A percentile compares a stretch with the other conserved stretches of the same genome.
These are phyloP conservation scores for Patagioenas fasciata DNA, from an alignment of 2,113 vertebrate species.

Conservation along the genomic window DNA sequence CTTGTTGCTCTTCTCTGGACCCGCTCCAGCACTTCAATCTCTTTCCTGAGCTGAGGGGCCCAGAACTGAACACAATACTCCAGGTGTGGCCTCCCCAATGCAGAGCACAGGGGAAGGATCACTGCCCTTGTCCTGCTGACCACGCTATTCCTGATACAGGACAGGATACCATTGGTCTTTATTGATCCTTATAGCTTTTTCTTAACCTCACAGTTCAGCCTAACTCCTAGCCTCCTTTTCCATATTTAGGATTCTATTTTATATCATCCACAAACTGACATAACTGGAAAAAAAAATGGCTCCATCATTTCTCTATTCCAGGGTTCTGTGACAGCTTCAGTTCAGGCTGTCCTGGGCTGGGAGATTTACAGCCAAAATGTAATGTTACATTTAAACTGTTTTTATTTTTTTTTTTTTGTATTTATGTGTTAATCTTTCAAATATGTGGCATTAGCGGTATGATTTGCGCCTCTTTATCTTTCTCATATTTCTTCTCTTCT, in stretches of 20 bases:
- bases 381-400: background rate
- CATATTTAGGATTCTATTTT: background rate
- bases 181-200: background rate
- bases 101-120: too few species aligned
- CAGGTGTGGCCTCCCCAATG: too few species aligned
- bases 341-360: background rate
- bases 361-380: background rate
- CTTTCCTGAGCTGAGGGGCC: too few species aligned
- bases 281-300: background rate
- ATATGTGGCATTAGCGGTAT: background rate
- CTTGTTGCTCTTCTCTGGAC: too few species aligned
- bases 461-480: constrained; percentile 25
- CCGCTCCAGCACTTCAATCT: too few species aligned
- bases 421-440: constrained; percentile 48
- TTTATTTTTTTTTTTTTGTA: background rate
- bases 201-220: background rate
- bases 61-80: too few species aligned
- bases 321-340: background rate
- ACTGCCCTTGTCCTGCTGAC: too few species aligned
- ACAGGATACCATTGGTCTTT: too few species aligned
- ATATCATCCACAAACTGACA: background rate
- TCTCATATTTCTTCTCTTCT: background rate
- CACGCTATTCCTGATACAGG: too few species aligned
- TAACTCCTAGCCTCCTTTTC: background rate
- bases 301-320: background rate